These are phyloP conservation scores for Sinocyclocheilus grahami DNA, from an alignment of 2,113 vertebrate species.

Conservation along the genomic window DNA sequence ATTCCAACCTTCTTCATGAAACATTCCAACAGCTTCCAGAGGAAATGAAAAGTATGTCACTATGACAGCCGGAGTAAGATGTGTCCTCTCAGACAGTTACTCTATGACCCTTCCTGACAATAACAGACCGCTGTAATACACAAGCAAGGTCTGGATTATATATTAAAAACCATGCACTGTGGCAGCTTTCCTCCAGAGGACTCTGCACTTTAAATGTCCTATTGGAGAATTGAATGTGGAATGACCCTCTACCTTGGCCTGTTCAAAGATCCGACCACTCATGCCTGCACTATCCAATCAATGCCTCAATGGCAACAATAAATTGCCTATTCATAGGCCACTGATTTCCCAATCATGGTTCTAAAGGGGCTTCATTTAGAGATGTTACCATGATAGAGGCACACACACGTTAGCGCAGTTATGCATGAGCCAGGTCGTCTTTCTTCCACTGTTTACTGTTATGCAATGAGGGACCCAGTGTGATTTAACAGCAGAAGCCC, in stretches of 20 bases:
- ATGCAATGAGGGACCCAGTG: conserved; percentile 32
- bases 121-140: conserved; percentile 19
- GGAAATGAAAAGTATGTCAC: conserved; percentile 22
- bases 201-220: background rate
- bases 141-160: conserved; percentile 4
- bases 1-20: background rate
- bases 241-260: background rate
- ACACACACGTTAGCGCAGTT: background rate
- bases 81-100: background rate
- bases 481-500: conserved; percentile 41
- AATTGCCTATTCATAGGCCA: conserved; percentile 46
- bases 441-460: conserved; percentile 42
- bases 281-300: conserved; percentile 23
- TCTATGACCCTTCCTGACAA: background rate
- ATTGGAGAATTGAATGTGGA: conserved; percentile 2
- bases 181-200: background rate
- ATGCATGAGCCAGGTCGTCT: background rate
- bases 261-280: background rate
- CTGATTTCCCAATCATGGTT: conserved; percentile 31
- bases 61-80: conserved; percentile 15
- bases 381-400: conserved; percentile 7
- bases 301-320: conserved; percentile 43
- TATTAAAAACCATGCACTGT: conserved; percentile 3
- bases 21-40: conserved; percentile 6
- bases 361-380: conserved; percentile 1